Evolutionary conservation across 1,140 invertebrate species (phyloP).

Genomic region (Drosophila elegans): DNA sequence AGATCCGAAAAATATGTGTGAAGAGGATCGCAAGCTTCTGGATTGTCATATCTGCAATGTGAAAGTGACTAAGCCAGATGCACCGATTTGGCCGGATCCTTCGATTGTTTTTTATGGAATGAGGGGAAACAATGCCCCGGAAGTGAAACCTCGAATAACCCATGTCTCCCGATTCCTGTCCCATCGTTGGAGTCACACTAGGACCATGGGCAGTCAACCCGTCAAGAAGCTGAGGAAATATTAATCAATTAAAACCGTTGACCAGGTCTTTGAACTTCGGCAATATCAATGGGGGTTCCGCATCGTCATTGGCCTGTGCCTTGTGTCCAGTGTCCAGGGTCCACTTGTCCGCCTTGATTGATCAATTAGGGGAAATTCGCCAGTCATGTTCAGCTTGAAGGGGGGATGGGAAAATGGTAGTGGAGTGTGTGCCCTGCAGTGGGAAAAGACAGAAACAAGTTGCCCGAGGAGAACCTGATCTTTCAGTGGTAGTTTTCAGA

Average conservation of each 20-base stretch:
- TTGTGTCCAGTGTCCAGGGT: constrained; percentile 5
- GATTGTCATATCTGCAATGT: constrained; percentile 37
- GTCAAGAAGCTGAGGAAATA: neutral
- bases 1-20: constrained; percentile 15
- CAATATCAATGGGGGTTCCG: neutral
- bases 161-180: neutral
- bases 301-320: constrained; percentile 10
- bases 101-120: constrained; percentile 44
- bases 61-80: constrained; percentile 11
- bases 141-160: neutral
- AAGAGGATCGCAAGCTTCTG: constrained; percentile 31
- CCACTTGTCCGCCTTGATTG: constrained; percentile 35
- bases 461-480: constrained; percentile 16
- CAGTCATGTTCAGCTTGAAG: constrained; percentile 15
- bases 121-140: neutral
- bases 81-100: constrained; percentile 44
- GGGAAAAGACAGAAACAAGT: constrained; percentile 6
- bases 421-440: constrained; percentile 27
- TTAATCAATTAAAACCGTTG: constrained; percentile 1
- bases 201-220: neutral
- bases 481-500: neutral
- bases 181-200: neutral
- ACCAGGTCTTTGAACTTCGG: constrained; percentile 23
- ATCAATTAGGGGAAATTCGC: constrained; percentile 57
- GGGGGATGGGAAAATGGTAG: constrained; percentile 3